phyloP scores from a whole-genome alignment of 2,113 vertebrate species.

The Ivindomyrus marchei region DNA sequence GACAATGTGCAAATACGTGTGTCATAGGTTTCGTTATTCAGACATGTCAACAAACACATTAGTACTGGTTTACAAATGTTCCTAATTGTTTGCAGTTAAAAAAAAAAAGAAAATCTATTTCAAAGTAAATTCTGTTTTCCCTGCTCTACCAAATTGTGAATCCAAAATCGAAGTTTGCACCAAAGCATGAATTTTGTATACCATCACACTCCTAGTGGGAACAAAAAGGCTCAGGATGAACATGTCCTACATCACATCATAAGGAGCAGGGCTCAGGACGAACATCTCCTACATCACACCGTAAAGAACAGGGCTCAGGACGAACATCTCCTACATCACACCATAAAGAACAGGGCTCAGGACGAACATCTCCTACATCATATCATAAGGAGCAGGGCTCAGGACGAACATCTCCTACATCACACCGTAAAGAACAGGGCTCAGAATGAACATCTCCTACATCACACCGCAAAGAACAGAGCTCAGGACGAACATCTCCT shows the following conservation, averaged over 20 bases:
- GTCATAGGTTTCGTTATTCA: neutral
- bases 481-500: no score
- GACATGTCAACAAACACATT: neutral
- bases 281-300: neutral
- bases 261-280: neutral
- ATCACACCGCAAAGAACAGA: no score
- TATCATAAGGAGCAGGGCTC: no score
- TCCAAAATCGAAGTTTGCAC: neutral
- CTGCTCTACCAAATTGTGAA: neutral
- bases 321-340: neutral
- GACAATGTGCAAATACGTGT: neutral
- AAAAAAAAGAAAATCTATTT: neutral
- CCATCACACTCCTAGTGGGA: neutral
- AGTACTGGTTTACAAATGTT: neutral
- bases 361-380: no score
- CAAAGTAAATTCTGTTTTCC: neutral
- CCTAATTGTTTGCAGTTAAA: neutral
- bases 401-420: neutral
- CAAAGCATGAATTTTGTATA: neutral
- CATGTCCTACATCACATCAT: neutral
- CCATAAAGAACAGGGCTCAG: no score
- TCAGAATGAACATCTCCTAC: neutral
- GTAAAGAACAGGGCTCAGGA: neutral
- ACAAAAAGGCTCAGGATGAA: neutral
- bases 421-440: neutral